Evolutionary conservation across 2,797 vertebrate species (phyloP).

Genomic region (Anguilla megastoma): DNA sequence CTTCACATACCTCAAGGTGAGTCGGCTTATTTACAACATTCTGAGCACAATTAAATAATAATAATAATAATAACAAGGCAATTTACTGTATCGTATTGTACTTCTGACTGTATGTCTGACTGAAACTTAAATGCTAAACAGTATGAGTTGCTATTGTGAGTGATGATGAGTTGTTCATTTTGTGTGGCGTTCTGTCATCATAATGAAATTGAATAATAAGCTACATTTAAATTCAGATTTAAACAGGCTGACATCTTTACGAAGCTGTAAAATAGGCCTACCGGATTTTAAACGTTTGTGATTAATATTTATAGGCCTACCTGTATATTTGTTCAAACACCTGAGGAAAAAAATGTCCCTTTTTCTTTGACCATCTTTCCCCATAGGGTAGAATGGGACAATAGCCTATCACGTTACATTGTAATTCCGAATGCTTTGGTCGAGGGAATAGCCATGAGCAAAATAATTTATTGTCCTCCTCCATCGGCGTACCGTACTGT

Average conservation of each 20-base stretch:
- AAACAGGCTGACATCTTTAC: background rate
- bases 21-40: constrained; percentile 35
- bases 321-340: background rate
- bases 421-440: no score
- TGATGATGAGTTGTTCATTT: background rate
- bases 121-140: background rate
- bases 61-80: background rate
- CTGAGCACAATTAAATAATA: background rate
- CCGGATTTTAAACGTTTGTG: background rate
- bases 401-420: no score
- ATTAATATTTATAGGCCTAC: background rate
- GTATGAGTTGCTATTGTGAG: background rate
- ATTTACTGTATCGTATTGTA: background rate
- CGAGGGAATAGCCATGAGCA: no score
- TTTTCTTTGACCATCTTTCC: background rate
- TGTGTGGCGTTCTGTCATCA: background rate
- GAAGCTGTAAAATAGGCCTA: background rate
- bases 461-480: background rate
- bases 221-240: background rate
- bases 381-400: background rate
- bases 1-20: constrained; percentile 92
- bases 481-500: no score
- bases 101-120: background rate
- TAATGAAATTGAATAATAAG: background rate
- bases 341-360: background rate